Percentiles rank a stretch among this genome's conserved stretches.
These are phyloP conservation scores for Dolichopus griseipennis DNA, from an alignment of 2,888 invertebrate species.

Conservation along the genomic window DNA sequence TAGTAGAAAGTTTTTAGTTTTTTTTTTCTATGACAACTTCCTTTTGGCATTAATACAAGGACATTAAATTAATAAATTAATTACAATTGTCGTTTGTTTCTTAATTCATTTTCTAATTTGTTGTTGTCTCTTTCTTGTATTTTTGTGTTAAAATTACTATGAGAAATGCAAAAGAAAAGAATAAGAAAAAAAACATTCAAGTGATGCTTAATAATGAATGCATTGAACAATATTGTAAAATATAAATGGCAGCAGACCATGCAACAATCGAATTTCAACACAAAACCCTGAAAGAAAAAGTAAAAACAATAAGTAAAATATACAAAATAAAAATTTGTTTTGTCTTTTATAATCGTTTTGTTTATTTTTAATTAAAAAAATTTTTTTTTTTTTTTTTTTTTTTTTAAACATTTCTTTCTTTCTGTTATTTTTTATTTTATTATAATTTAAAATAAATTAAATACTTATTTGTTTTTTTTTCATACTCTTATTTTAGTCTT, in stretches of 20 bases:
- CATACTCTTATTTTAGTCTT: background rate
- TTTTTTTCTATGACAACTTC: background rate
- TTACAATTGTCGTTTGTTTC: background rate
- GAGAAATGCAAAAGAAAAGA: background rate
- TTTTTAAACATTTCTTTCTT: background rate
- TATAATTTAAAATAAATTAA: background rate
- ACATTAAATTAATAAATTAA: background rate
- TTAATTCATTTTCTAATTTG: no score
- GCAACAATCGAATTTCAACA: background rate
- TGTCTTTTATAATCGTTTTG: background rate
- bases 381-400: background rate
- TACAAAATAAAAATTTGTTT: background rate
- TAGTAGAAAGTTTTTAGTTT: background rate
- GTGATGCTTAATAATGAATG: background rate
- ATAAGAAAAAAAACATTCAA: no score
- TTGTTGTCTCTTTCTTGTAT: background rate
- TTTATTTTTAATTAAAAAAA: constrained; percentile 1
- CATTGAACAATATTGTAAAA: background rate
- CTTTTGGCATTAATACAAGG: constrained; percentile 1
- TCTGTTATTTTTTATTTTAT: no score
- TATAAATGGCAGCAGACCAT: background rate
- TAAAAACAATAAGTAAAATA: background rate
- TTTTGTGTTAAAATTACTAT: background rate
- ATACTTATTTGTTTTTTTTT: background rate
- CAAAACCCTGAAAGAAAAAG: background rate